A percentile compares a stretch with the other conserved stretches of the same genome.
phyloP scores from a whole-genome alignment of 2,888 invertebrate genomes.

The Anorthoa munda region DNA sequence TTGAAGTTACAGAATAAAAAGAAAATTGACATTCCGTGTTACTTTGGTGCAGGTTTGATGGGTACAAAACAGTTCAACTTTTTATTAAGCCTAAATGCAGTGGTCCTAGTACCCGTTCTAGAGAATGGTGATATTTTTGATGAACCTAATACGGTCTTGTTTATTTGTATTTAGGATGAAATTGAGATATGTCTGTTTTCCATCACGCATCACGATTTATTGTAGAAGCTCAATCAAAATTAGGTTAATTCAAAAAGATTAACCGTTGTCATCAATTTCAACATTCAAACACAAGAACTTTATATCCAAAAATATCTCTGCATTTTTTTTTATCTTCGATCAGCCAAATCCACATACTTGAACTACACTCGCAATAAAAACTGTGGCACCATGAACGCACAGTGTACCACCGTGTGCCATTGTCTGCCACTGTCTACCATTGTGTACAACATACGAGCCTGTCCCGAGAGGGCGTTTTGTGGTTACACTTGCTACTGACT shows the following conservation, averaged over 20 bases:
- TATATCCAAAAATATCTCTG: not conserved
- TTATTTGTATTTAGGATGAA: not conserved
- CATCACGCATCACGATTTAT: not conserved
- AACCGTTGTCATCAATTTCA: too few relatives aligned
- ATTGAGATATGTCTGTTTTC: too few relatives aligned
- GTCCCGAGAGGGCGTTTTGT: conserved; percentile 83
- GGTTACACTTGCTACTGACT: conserved; percentile 81
- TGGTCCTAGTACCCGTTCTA: not conserved
- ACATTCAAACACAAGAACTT: not conserved
- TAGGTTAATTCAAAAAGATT: not conserved
- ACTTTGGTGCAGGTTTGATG: too few relatives aligned
- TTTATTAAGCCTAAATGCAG: not conserved
- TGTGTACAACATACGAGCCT: conserved; percentile 52
- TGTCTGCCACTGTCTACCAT: conserved; percentile 45
- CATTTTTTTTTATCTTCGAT: not conserved
- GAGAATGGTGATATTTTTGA: not conserved
- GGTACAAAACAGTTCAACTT: too few relatives aligned
- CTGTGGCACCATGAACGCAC: conserved; percentile 50
- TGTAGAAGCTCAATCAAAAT: not conserved
- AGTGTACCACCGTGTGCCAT: conserved; percentile 42
- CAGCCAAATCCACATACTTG: not conserved
- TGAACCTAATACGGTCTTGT: not conserved
- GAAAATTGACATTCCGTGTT: too few relatives aligned
- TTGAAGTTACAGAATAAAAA: too few relatives aligned
- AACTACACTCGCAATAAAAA: conserved; percentile 43